A percentile compares a stretch with the other conserved stretches of the same genome.
phyloP scores from a whole-genome alignment of 30 jellyfish, hydroid and myxozoan species.

The Hydractinia echinata region DNA sequence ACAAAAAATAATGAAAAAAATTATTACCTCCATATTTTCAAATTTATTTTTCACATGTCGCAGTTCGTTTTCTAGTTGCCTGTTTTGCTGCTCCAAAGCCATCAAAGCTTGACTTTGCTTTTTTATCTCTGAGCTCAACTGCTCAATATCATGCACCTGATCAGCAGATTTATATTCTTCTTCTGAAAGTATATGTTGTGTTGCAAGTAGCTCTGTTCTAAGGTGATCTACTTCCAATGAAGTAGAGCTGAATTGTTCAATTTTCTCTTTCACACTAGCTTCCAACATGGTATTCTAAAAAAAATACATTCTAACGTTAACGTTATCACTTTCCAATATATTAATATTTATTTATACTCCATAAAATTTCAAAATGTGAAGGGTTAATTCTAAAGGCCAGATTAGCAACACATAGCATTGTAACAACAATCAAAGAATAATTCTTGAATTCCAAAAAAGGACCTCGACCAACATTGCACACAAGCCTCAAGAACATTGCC shows the following conservation, averaged over 20 bases:
- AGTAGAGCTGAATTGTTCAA: slow-evolving; percentile 35
- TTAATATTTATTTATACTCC: too few species aligned
- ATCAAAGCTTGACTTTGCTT: slow-evolving; percentile 44
- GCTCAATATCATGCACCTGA: slow-evolving; percentile 70
- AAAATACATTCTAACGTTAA: neutral
- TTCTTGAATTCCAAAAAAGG: too few species aligned
- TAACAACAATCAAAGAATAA: too few species aligned
- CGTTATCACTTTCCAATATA: too few species aligned
- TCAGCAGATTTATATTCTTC: slow-evolving; percentile 61
- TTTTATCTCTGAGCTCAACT: slow-evolving; percentile 40
- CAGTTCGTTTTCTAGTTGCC: slow-evolving; percentile 41
- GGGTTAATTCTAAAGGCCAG: too few species aligned
- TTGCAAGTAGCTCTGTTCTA: slow-evolving; percentile 62
- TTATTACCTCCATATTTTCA: slow-evolving; percentile 47
- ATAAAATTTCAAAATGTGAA: too few species aligned
- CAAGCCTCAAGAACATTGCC: too few species aligned
- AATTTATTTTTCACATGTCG: slow-evolving; percentile 17
- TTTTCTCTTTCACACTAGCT: slow-evolving; percentile 41
- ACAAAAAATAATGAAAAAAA: too few species aligned
- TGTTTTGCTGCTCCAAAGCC: slow-evolving; percentile 27
- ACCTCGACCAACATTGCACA: too few species aligned
- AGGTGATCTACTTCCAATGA: slow-evolving; percentile 51
- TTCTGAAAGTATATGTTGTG: slow-evolving; percentile 61
- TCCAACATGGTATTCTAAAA: slow-evolving; percentile 55
- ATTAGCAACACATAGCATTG: too few species aligned